phyloP scores from a whole-genome alignment of 2,888 invertebrate genomes.

The Pristionchus maxplancki region DNA sequence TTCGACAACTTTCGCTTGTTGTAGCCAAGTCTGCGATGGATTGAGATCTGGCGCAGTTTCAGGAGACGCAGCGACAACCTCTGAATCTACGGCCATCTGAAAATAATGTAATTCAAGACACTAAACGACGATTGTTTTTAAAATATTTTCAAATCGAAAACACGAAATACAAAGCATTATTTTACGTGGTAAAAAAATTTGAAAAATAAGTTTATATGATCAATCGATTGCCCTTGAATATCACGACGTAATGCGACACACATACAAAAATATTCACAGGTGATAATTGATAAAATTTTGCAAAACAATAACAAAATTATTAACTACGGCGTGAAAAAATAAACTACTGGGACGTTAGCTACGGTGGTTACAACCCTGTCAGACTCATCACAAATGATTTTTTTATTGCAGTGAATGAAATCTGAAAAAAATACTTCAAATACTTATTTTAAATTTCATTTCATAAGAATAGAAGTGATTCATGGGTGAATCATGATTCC shows the following conservation, averaged over 20 bases:
- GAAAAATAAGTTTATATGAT: background rate
- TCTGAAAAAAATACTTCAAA: background rate
- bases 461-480: background rate
- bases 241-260: background rate
- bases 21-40: slow-evolving; percentile 54
- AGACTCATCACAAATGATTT: background rate
- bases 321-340: background rate
- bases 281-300: background rate
- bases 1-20: slow-evolving; percentile 61
- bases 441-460: background rate
- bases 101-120: background rate
- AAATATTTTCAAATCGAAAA: background rate
- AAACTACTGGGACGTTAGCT: background rate
- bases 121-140: too few relatives aligned
- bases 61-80: background rate
- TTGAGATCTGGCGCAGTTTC: slow-evolving; percentile 5
- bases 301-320: background rate
- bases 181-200: background rate
- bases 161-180: background rate
- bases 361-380: background rate
- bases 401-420: background rate
- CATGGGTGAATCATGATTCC: background rate
- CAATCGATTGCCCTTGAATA: background rate
- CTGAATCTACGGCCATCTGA: slow-evolving; percentile 41
- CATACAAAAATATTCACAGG: background rate